Evolutionary conservation across 2,113 vertebrate genomes (phyloP), one percentile per base, ranked within the genome.

Genomic region (Canis aureus): DNA sequence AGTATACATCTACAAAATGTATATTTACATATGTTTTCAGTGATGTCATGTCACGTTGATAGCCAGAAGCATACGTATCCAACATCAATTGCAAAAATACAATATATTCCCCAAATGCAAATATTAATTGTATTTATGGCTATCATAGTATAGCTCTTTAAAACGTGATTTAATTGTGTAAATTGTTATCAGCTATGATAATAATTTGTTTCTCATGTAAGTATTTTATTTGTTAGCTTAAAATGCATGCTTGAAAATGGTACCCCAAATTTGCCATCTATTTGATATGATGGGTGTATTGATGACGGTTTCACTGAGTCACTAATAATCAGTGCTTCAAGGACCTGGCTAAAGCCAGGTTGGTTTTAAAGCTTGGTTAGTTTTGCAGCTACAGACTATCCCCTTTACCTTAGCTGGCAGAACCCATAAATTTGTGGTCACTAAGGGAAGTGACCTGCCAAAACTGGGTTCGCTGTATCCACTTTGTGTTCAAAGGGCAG

Each of bases 301-400:
- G 4, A 67, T 86, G 16, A 92, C 32, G 69, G 0, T 89, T 94
- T 83, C 51, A 76, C 60, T 74, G 49, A 67, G 11, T 69, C 83
- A 35, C 83, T 92, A 91, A 83, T 85, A 73, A 92, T 94, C 92
- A 94, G 23, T 89, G 23, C 8, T 92, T 97, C 23, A 35, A 85
- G 27, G 78, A 88, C n/a, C 8, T 13, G 67, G 19, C 23, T 59
- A 89, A 89, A 35, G 5, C 11, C 7, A 43, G 17, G 15, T 38
- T 38, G 38, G 38, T 38, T 38, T 94, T 35, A 66, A 66, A 71
- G 13, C 49, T 67, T 93, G 17, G 11, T 82, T 95, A 53, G 51
- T 91, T 95, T 91, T 86, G 8, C 12, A 85, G 76, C 59, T 94
- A 25, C 62, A 82, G 10, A 59, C 55, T 84, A 20, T 60, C 51